Percentiles rank a stretch among this genome's conserved stretches.
phyloP scores from a whole-genome alignment of 2,888 invertebrate species.

The Melinaea menophilus region DNA sequence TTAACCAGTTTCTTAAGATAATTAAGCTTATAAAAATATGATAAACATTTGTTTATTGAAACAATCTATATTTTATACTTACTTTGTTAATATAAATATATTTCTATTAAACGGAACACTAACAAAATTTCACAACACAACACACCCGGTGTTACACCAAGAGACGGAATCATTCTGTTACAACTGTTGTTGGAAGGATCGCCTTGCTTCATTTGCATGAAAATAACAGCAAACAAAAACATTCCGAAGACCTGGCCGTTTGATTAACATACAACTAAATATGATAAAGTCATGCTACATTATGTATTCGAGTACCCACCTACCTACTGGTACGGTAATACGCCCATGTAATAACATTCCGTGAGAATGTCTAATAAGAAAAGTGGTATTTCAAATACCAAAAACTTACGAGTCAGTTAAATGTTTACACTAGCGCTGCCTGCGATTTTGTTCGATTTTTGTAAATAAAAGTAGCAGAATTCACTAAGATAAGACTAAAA shows the following conservation, averaged over 20 bases:
- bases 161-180: conserved; percentile 27
- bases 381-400: not conserved
- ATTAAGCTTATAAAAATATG: no score
- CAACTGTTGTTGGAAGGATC: conserved; percentile 36
- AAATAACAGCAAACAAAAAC: conserved; percentile 53
- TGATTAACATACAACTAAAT: conserved; percentile 35
- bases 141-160: conserved; percentile 30
- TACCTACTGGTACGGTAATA: conserved; percentile 15
- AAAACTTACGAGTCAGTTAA: no score
- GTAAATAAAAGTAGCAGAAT: no score
- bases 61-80: no score
- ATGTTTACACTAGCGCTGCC: no score
- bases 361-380: conserved; percentile 20
- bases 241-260: conserved; percentile 51
- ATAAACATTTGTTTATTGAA: no score
- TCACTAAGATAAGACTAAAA: no score
- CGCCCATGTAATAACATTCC: conserved; percentile 10
- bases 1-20: no score
- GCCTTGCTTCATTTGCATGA: conserved; percentile 62
- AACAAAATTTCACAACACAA: conserved; percentile 10
- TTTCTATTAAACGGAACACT: not conserved
- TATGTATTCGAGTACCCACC: conserved; percentile 18
- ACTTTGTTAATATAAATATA: not conserved
- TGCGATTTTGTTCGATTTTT: no score
- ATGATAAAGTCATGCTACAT: conserved; percentile 22